Evolutionary conservation across 2,888 invertebrate species (phyloP).

Genomic region (Orthonychiurus folsomi): DNA sequence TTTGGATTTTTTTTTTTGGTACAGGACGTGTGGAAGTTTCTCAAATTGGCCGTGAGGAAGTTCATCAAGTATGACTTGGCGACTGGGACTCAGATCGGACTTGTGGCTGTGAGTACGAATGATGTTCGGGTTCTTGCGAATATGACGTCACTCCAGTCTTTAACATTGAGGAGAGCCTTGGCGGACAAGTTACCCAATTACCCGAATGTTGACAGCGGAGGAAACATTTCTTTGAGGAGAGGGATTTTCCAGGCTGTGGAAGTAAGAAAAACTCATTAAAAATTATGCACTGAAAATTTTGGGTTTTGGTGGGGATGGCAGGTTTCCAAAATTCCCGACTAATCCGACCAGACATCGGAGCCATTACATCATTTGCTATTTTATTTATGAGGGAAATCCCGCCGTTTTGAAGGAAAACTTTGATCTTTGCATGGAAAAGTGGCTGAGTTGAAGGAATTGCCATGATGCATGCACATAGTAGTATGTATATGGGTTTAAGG

Average conservation of each 20-base stretch:
- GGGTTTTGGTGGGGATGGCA: too few species aligned
- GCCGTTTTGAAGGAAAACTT: too few species aligned
- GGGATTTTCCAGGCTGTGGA: constrained; percentile 40
- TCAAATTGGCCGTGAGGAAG: constrained; percentile 39
- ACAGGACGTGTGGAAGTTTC: constrained; percentile 40
- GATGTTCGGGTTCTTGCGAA: constrained; percentile 39
- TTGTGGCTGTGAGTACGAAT: constrained; percentile 39
- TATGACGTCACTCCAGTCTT: constrained; percentile 39
- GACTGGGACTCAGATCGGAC: constrained; percentile 38
- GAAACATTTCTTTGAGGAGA: constrained; percentile 38
- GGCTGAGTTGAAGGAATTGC: too few species aligned
- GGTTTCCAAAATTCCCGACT: too few species aligned
- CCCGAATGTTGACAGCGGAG: constrained; percentile 40
- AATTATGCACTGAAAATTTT: too few species aligned
- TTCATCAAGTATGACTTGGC: constrained; percentile 40
- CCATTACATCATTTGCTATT: too few species aligned
- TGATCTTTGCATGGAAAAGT: too few species aligned
- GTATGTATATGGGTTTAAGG: too few species aligned
- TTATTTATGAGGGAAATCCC: too few species aligned
- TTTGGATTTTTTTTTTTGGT: constrained; percentile 8
- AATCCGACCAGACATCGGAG: too few species aligned
- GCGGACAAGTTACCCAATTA: constrained; percentile 41
- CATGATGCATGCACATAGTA: too few species aligned
- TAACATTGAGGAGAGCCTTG: constrained; percentile 35
- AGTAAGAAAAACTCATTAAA: too few species aligned